A percentile compares a stretch with the other conserved stretches of the same genome.
Conservation (phyloP, 2,888 invertebrate species). For the Thumatha senex region DNA sequence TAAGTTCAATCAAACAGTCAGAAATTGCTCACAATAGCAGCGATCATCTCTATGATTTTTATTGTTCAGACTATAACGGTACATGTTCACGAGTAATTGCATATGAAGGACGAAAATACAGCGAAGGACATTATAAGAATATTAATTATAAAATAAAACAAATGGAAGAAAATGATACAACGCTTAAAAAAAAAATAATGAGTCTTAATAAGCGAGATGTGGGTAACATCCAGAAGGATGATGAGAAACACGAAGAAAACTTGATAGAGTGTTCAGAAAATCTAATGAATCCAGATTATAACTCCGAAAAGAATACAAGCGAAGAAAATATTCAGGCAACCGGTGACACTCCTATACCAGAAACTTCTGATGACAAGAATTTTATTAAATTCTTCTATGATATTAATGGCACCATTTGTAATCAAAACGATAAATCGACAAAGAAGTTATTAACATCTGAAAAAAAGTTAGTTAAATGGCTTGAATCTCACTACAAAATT, state of each 20-base stretch:
- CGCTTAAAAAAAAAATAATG: slow-evolving; percentile 51
- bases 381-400: slow-evolving; percentile 2
- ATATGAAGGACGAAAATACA: slow-evolving; percentile 57
- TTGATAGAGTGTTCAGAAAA: background rate
- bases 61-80: background rate
- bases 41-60: slow-evolving; percentile 10
- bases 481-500: slow-evolving; percentile 62
- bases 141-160: slow-evolving; percentile 59
- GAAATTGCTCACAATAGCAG: background rate
- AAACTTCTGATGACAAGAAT: background rate
- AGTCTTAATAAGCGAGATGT: slow-evolving; percentile 11
- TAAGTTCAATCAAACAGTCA: background rate
- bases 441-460: slow-evolving; percentile 34
- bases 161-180: slow-evolving; percentile 64
- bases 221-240: background rate
- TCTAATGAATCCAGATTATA: background rate
- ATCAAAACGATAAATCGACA: background rate
- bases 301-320: background rate
- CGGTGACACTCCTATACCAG: background rate
- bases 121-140: slow-evolving; percentile 49
- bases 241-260: background rate
- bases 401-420: background rate
- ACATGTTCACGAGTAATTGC: slow-evolving; percentile 52
- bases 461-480: slow-evolving; percentile 58
- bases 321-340: background rate